Conservation (phyloP, 1,140 invertebrate species). For the Maniola jurtina region DNA sequence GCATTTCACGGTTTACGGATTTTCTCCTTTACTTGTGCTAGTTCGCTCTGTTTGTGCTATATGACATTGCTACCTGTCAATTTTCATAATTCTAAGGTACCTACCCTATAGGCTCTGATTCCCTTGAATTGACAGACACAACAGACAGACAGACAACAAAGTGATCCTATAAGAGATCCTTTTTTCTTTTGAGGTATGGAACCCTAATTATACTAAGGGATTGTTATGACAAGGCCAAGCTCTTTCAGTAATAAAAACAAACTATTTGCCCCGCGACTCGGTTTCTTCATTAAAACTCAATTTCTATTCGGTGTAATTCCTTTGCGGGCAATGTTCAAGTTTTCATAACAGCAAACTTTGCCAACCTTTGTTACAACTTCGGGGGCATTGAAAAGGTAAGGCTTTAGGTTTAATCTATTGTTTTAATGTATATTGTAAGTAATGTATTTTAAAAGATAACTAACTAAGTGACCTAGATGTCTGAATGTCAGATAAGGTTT, state of each 20-base stretch:
- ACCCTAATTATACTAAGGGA: too few relatives aligned
- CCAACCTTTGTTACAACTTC: not conserved
- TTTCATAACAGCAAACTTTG: conserved; percentile 5
- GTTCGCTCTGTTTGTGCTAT: too few relatives aligned
- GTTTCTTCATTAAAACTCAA: conserved; percentile 11
- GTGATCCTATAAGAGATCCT: too few relatives aligned
- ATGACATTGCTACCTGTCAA: too few relatives aligned
- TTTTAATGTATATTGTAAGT: not conserved
- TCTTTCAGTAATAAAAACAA: not conserved
- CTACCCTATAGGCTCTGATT: too few relatives aligned
- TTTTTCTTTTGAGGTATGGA: too few relatives aligned
- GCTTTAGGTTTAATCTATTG: conserved; percentile 2
- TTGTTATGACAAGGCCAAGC: not conserved
- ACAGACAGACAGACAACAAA: too few relatives aligned
- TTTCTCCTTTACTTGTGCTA: too few relatives aligned
- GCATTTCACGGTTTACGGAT: too few relatives aligned
- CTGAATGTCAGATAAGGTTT: too few relatives aligned
- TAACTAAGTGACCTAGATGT: not conserved
- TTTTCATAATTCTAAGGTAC: too few relatives aligned
- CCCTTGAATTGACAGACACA: too few relatives aligned
- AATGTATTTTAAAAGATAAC: not conserved
- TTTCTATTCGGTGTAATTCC: conserved; percentile 7
- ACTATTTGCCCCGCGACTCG: conserved; percentile 1
- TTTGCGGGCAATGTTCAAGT: conserved; percentile 9
- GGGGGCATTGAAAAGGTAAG: conserved; percentile 1